Percentiles rank a stretch among this genome's conserved stretches.
phyloP scores from a whole-genome alignment of 2,113 vertebrate species.

The Nycticebus coucang region DNA sequence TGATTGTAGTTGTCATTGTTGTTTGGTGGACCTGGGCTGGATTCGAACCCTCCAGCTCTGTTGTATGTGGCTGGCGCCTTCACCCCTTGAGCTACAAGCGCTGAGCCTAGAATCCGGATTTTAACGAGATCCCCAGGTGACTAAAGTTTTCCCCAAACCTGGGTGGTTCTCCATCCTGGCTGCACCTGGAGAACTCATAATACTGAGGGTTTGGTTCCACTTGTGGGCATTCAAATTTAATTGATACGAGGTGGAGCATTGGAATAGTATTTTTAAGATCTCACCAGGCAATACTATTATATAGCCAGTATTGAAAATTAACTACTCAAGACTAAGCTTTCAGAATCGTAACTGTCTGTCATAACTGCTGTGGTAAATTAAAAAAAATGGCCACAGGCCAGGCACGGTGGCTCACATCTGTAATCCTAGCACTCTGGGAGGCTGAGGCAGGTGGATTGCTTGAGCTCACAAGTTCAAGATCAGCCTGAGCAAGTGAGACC shows the following conservation, averaged over 20 bases:
- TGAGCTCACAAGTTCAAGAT: no score
- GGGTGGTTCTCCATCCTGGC: not conserved
- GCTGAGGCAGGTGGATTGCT: no score
- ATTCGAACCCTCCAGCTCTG: no score
- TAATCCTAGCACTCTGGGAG: no score
- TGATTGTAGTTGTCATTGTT: no score
- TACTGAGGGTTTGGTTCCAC: not conserved
- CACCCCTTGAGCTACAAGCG: no score
- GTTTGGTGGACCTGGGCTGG: no score
- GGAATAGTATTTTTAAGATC: not conserved
- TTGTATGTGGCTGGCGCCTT: no score
- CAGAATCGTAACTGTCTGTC: not conserved
- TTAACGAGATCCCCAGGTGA: not conserved
- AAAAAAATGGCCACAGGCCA: not conserved
- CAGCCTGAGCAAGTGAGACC: no score
- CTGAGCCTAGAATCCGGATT: not conserved
- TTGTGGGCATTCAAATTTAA: not conserved
- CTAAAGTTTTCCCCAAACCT: not conserved
- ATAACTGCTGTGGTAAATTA: not conserved
- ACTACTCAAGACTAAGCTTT: not conserved
- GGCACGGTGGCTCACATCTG: no score
- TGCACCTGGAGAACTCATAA: not conserved
- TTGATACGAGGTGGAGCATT: not conserved
- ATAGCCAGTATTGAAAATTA: not conserved
- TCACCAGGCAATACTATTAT: not conserved